Conservation (phyloP, 2,113 vertebrate genomes). For the Indri indri region DNA sequence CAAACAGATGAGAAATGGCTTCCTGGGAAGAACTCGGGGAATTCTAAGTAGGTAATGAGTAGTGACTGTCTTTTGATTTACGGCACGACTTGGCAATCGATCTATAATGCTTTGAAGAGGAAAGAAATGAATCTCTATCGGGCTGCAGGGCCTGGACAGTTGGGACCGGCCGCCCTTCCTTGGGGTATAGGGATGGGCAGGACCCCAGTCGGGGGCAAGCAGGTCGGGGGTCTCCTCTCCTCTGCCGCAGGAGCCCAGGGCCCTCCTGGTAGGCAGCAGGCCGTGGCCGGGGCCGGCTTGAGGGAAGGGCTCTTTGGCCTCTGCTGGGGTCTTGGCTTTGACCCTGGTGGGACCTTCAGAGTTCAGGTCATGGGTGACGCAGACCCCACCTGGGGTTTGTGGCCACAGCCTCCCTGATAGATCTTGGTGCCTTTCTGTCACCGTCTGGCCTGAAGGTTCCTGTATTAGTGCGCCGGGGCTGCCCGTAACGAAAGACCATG, state of each 20-base stretch:
- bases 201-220: background rate
- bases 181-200: background rate
- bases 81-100: constrained; percentile 81
- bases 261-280: background rate
- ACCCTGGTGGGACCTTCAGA: background rate
- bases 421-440: background rate
- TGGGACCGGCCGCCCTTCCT: constrained; percentile 52
- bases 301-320: background rate
- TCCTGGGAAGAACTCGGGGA: constrained; percentile 82
- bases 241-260: background rate
- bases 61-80: constrained; percentile 88
- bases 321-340: background rate
- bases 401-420: background rate
- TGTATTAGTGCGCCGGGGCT: background rate
- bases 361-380: background rate
- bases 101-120: constrained; percentile 83
- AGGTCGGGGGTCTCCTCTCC: background rate
- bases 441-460: background rate
- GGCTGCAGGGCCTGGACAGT: constrained; percentile 71
- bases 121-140: constrained; percentile 72
- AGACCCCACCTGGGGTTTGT: background rate
- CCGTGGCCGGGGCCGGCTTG: background rate
- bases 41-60: constrained; percentile 88
- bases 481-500: background rate
- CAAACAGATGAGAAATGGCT: constrained; percentile 88